Evolutionary conservation across 2,113 vertebrate genomes (phyloP), one percentile per base, ranked within the genome.

Genomic region (Rhinogobius similis): DNA sequence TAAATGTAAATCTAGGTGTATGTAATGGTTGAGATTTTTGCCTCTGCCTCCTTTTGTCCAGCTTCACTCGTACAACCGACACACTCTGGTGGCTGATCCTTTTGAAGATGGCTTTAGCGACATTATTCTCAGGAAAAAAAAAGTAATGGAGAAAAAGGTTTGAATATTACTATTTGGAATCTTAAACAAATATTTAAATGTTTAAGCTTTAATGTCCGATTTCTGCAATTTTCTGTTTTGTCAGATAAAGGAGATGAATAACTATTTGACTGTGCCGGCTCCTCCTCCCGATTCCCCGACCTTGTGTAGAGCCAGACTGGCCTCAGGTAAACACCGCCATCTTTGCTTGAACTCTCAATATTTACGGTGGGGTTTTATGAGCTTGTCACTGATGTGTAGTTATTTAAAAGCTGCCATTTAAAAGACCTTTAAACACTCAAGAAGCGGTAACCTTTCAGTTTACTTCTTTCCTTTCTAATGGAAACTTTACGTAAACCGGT

Each of bases 41-140:
- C n/a, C n/a, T n/a, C n/a, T n/a, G n/a, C n/a, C n/a, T n/a, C n/a
- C n/a, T n/a, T n/a, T n/a, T 67, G 26, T 73, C 20, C 87, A 99
- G 98, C 82, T 99, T 78, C 94, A 95, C 38, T 99, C 97, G 50
- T 99, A 99, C 88, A 99, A 98, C 91, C 92, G 97, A 69, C 97
- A 99, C 86, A 98, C 97, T 0, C 93, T 99, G 76, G 90, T 99
- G 89, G 95, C 89, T 0, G 98, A 99, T 70, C 97, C 96, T 9
- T 96, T 91, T 0, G 98, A 99, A 83, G 96, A 99, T 0, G 95
- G 95, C 69, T 93, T 95, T 90, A 92, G 92, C 50, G 95, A 99
- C 77, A 89, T 98, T 73, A 76, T 98, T 0, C 73, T 98, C 24
- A 92, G 96, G 79, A 95, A 94, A 82, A 95, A 95, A 73, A 96